Conservation (phyloP, 2,797 vertebrate genomes). For the Gymnothorax javanicus region DNA sequence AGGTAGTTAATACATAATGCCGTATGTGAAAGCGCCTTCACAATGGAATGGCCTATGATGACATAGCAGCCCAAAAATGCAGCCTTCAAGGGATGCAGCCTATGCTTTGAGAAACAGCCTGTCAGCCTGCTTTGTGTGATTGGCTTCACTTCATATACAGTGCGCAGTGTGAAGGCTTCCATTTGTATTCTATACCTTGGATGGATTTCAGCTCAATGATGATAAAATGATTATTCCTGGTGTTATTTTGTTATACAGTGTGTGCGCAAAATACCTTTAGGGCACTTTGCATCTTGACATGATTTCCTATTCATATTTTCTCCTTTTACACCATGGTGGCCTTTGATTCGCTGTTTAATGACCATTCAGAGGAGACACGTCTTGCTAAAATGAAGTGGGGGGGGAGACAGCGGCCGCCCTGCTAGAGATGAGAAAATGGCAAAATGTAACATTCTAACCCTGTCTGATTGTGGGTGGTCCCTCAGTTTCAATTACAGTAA, state of each 20-base stretch:
- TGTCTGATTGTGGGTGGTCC: background rate
- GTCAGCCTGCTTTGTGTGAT: background rate
- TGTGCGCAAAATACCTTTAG: background rate
- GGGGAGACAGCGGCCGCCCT: background rate
- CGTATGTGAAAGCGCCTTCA: too few relatives aligned
- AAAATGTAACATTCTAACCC: background rate
- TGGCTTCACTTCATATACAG: background rate
- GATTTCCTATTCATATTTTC: slow-evolving; percentile 17
- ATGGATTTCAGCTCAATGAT: background rate
- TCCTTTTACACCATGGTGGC: background rate
- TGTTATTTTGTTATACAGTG: background rate
- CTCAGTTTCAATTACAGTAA: background rate
- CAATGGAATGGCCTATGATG: too few relatives aligned
- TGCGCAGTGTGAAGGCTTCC: background rate
- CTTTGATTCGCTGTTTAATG: background rate
- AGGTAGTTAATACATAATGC: too few relatives aligned
- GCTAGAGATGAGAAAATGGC: background rate
- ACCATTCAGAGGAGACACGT: background rate
- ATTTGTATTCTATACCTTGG: background rate
- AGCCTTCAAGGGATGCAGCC: background rate
- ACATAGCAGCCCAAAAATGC: too few relatives aligned
- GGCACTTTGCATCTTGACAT: background rate
- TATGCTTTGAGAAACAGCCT: background rate
- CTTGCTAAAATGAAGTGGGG: background rate
- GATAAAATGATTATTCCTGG: background rate